These are phyloP conservation scores for Cephus rjabovi DNA, from an alignment of 2,888 invertebrate genomes.

Conservation along the genomic window DNA sequence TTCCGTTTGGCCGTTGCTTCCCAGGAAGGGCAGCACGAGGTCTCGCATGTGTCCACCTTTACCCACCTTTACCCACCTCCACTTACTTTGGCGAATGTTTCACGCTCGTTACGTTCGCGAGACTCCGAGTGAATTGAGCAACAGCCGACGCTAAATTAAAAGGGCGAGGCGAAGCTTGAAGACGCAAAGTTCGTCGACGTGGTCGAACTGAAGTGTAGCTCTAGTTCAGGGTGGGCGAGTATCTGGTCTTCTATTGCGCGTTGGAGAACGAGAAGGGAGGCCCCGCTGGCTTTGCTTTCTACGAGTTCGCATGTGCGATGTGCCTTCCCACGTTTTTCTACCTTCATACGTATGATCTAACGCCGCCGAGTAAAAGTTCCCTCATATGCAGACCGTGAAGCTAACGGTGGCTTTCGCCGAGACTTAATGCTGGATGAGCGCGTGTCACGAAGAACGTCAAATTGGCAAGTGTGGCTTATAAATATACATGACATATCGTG, in stretches of 20 bases:
- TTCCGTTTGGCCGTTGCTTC: neutral
- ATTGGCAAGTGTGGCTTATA: neutral
- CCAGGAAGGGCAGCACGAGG: neutral
- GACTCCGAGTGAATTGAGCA: neutral
- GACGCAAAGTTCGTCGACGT: neutral
- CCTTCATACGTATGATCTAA: neutral
- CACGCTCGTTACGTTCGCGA: neutral
- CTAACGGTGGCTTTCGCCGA: constrained; percentile 13
- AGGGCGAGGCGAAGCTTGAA: no score
- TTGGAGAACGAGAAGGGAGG: neutral
- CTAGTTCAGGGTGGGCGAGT: no score
- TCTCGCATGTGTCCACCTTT: neutral
- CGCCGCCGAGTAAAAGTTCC: constrained; percentile 47
- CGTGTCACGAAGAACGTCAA: neutral
- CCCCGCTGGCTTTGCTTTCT: neutral
- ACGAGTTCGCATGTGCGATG: neutral
- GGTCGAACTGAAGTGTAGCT: no score
- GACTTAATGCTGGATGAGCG: neutral
- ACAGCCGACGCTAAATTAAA: neutral
- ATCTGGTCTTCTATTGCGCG: no score
- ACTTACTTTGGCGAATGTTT: neutral
- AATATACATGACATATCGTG: neutral
- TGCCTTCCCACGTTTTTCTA: neutral
- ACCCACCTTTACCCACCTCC: no score
- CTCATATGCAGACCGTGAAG: constrained; percentile 53